Percentiles rank a stretch among this genome's conserved stretches.
These are phyloP conservation scores for Cinara cedri DNA, from an alignment of 2,888 invertebrate species.

Conservation along the genomic window DNA sequence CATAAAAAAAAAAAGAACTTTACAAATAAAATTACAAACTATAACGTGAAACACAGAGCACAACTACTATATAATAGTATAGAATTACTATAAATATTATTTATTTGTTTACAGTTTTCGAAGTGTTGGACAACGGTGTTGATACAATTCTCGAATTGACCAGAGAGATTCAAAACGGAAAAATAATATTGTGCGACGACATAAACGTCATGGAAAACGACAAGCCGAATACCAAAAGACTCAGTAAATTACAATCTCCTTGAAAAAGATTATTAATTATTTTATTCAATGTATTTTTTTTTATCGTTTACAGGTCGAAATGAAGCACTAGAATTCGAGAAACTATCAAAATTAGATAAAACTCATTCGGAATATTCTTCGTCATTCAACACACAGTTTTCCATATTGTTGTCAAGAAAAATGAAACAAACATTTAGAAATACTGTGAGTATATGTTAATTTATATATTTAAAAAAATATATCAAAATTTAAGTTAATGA, in stretches of 20 bases:
- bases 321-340: conserved; percentile 59
- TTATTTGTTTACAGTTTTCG: conserved; percentile 63
- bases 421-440: conserved; percentile 68
- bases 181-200: conserved; percentile 61
- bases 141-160: conserved; percentile 62
- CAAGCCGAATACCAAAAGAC: conserved; percentile 54
- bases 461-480: too few relatives aligned
- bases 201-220: conserved; percentile 54
- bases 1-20: too few relatives aligned
- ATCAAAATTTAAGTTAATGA: too few relatives aligned
- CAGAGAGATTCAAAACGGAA: conserved; percentile 64
- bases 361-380: conserved; percentile 64
- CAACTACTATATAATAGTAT: too few relatives aligned
- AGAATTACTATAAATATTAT: too few relatives aligned
- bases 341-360: conserved; percentile 21
- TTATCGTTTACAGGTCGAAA: conserved; percentile 59
- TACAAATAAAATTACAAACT: too few relatives aligned
- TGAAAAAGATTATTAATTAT: background rate
- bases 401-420: conserved; percentile 67
- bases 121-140: conserved; percentile 63
- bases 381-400: conserved; percentile 67
- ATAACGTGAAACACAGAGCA: too few relatives aligned
- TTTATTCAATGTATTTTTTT: background rate
- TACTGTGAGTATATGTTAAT: conserved; percentile 64
- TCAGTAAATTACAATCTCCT: conserved; percentile 57